phyloP scores from a whole-genome alignment of 2,797 vertebrate species.

The Leptodactylus fallax region DNA sequence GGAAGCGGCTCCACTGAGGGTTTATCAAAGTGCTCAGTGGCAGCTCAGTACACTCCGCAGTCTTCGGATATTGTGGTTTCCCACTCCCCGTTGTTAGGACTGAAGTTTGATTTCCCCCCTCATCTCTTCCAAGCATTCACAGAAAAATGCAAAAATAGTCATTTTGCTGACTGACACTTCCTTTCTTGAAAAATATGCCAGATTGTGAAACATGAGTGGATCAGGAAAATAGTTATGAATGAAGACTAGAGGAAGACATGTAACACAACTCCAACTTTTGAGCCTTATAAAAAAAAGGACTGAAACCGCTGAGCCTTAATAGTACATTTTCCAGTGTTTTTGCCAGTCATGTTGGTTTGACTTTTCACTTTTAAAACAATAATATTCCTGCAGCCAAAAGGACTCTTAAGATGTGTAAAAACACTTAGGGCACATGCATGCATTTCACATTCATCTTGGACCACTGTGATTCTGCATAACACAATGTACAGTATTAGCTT shows the following conservation, averaged over 20 bases:
- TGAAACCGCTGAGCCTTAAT: background rate
- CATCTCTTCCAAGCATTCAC: constrained; percentile 12
- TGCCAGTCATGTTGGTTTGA: background rate
- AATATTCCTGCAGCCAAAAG: background rate
- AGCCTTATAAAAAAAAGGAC: background rate
- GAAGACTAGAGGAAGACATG: background rate
- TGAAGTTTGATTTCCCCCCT: background rate
- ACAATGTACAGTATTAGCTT: too few species aligned
- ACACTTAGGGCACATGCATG: background rate
- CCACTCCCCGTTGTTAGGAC: constrained; percentile 24
- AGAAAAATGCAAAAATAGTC: constrained; percentile 42
- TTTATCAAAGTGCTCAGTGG: constrained; percentile 51
- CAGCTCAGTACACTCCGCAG: constrained; percentile 15
- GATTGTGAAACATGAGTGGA: constrained; percentile 19
- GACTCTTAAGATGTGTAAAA: background rate
- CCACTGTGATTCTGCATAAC: too few species aligned
- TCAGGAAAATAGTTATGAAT: background rate
- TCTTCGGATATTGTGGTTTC: constrained; percentile 3
- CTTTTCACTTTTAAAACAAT: background rate
- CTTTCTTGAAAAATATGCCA: constrained; percentile 28
- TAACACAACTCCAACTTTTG: background rate
- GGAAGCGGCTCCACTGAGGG: constrained; percentile 29
- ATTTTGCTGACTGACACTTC: constrained; percentile 46
- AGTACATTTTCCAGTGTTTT: background rate
- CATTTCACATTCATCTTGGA: background rate